Percentiles rank a stretch among this genome's conserved stretches.
These are phyloP conservation scores for Axea sp. DNA, from an alignment of 2,888 invertebrate genomes.

Conservation along the genomic window DNA sequence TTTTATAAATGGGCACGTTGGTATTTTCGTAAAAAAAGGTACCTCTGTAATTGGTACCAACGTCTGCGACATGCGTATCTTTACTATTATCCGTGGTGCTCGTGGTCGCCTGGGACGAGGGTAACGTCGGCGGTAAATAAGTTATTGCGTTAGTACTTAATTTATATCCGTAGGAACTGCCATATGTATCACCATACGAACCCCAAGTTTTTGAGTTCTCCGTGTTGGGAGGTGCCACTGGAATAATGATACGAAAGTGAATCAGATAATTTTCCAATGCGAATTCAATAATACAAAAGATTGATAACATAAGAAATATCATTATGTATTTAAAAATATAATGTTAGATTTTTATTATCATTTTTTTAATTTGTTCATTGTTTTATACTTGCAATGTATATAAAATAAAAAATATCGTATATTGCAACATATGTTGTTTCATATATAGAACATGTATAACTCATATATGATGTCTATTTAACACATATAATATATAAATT, in stretches of 20 bases:
- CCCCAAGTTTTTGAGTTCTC: constrained; percentile 79
- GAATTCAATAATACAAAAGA: too few species aligned
- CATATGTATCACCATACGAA: constrained; percentile 83
- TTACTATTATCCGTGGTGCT: constrained; percentile 26
- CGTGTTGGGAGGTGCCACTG: constrained; percentile 17
- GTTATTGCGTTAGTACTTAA: constrained; percentile 61
- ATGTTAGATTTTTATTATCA: too few species aligned
- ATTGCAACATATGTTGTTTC: too few species aligned
- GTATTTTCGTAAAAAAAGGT: constrained; percentile 67
- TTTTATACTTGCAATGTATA: too few species aligned
- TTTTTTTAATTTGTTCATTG: too few species aligned
- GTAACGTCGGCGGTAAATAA: constrained; percentile 50
- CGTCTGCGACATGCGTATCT: constrained; percentile 36
- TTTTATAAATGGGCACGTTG: constrained; percentile 61
- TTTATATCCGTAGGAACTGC: constrained; percentile 74
- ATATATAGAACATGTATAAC: too few species aligned
- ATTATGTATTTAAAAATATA: too few species aligned
- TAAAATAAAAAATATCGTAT: too few species aligned
- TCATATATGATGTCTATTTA: too few species aligned
- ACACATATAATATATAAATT: too few species aligned
- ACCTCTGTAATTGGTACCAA: constrained; percentile 65
- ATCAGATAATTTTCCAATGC: too few species aligned
- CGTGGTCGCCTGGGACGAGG: constrained; percentile 11
- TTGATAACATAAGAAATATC: too few species aligned
- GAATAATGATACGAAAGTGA: constrained; percentile 23